Evolutionary conservation across 2,113 vertebrate genomes (phyloP).

Genomic region (Colaptes auratus): DNA sequence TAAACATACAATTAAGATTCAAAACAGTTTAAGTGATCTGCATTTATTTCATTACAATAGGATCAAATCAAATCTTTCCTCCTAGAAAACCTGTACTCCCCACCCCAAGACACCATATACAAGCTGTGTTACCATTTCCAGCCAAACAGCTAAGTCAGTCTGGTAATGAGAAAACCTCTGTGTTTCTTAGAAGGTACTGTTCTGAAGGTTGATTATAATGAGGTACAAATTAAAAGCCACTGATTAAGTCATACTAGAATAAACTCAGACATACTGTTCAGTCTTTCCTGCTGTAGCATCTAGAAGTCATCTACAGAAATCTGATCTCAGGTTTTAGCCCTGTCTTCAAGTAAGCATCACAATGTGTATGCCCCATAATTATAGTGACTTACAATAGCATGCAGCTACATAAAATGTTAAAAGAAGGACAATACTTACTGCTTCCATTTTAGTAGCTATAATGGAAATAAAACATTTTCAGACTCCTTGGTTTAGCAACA

Average conservation of each 20-base stretch:
- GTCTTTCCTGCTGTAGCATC: not conserved
- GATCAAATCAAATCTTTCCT: not conserved
- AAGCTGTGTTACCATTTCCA: not conserved
- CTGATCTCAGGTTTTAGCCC: not conserved
- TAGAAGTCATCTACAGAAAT: not conserved
- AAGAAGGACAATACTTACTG: conserved; percentile 13
- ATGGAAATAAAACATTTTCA: conserved; percentile 26
- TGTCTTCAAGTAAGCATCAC: not conserved
- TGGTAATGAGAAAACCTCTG: not conserved
- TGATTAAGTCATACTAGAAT: not conserved
- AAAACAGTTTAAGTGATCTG: not conserved
- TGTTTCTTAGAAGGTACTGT: not conserved
- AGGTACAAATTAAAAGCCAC: not conserved
- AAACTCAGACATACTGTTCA: not conserved
- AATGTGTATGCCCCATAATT: not conserved
- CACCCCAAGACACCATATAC: not conserved
- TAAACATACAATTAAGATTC: not conserved
- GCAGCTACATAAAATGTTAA: not conserved
- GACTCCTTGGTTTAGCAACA: not conserved
- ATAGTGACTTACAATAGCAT: not conserved
- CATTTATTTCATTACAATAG: not conserved
- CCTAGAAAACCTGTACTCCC: not conserved
- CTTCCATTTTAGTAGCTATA: conserved; percentile 47
- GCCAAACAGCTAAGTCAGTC: not conserved
- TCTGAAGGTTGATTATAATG: not conserved